Base-by-base conservation (phyloP, 2,888 invertebrate genomes). In the Sialis lutaria region DNA sequence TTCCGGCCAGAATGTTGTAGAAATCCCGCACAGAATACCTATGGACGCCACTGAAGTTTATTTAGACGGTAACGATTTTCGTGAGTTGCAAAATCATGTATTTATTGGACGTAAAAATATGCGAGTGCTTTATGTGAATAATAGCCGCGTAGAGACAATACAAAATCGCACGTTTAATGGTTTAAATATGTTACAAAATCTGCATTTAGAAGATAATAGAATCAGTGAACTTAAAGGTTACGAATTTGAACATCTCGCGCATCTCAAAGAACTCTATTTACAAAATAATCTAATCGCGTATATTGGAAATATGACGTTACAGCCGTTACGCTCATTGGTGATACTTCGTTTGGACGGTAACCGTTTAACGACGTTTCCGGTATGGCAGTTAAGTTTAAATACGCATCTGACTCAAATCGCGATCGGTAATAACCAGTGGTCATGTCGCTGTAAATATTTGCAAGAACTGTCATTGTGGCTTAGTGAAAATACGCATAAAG, bases 1-100 rank as follows among this genome's bases (percentile, higher is more conserved):
- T 65, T 87, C 88, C 54, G 79, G 80, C 10, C 82, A 86, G 64
- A 73, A 77, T 58, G 77, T 85, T 57, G 68, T 71, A 51, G 81
- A 83, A 63, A 79, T 91, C 56, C 91, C 92, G 0, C 74, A 79
- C 34, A 77, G 84, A 56, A 82, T 95, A 59, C 95, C 95, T 2
- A 90, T 91, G 84, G 91, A 93, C 60, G 89, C 90, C 6, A 92
- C 92, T 6, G 89, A 92, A 62, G 79, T 95, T 51, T 90, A 89
- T 63, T 69, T 95, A 58, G 92, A 92, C 61, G 92, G 92, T 37
- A 91, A 92, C 64, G 79, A 87, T 58, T 75, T 93, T 54, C 79
- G 77, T 51, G 82, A 85, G 57, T 67, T 95, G 54, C 82, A 86
- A 61, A 82, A 85, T 60, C 85, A 90, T 61, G 83, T 85, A 47